Base-by-base conservation (phyloP, 1,140 invertebrate genomes). In the Trachelipus rathkii region DNA sequence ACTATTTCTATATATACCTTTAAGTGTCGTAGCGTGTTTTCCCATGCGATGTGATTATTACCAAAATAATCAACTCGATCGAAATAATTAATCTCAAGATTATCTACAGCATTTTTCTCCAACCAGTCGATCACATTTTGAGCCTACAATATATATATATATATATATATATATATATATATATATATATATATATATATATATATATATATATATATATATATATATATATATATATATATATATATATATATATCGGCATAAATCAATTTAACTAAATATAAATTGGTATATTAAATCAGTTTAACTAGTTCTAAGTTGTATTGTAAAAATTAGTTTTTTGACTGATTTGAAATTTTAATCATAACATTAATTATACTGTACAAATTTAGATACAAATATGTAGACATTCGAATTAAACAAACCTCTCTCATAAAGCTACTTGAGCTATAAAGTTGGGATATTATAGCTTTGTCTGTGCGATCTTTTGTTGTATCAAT, bases 61-160 rank as follows among this genome's bases (percentile, higher is more conserved):
- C 90, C 89, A 82, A 91, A 93, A 83, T 91, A 89, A 80, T 92
- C 89, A 13, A 91, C 85, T 67, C 88, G 87, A 70, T 87, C 87
- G 74, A 88, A 88, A 50, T 89, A 89, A 82, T 89, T 87, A 24
- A n/a, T 70, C 19, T 79, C 69, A 46, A 71, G 50, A 33, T 85
- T 82, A 82, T 95, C 92, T 21, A 89, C 85, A 15, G 92, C 90
- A 85, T 91, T 93, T 72, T 90, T 89, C 85, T 98, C 95, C 44
- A 98, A 84, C 95, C 95, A 97, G 84, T 97, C 95, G 21, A 97
- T 90, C 45, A 98, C 90, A 69, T 95, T 84, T 84, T 95, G 93
- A 83, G 91, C 89, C 85, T 87, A 79, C 10, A 8, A 60, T 73
- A 73, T 45, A 46, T 73, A 50, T 46, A 73, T 9, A 73, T 73